These are phyloP conservation scores for Priapulus caudatus DNA, from an alignment of 2,888 invertebrate species.

Conservation along the genomic window DNA sequence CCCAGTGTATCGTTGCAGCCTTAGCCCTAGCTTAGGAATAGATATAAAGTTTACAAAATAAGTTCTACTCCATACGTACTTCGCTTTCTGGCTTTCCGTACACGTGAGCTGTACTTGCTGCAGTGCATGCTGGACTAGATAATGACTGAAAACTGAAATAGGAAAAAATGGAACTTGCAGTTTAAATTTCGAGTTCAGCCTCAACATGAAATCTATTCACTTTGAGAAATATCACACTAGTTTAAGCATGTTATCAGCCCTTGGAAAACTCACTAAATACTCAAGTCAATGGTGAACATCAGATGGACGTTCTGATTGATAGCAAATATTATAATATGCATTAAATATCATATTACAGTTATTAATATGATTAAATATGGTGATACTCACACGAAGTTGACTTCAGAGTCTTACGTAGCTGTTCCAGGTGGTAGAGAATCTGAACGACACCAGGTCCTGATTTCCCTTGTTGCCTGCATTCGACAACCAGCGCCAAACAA, in stretches of 20 bases:
- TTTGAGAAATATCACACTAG: background rate
- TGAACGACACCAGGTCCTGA: slow-evolving; percentile 50
- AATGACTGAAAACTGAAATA: slow-evolving; percentile 70
- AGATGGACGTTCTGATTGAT: too few species aligned
- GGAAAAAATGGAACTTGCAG: slow-evolving; percentile 21
- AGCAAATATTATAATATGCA: too few species aligned
- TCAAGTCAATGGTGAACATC: too few species aligned
- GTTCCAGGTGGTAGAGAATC: slow-evolving; percentile 81
- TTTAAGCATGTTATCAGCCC: too few species aligned
- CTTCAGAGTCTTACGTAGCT: slow-evolving; percentile 50
- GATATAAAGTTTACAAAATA: too few species aligned
- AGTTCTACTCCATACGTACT: slow-evolving; percentile 48
- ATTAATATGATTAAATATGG: too few species aligned
- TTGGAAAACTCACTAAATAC: too few species aligned
- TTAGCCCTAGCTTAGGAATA: too few species aligned
- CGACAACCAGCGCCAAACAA: background rate
- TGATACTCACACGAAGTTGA: slow-evolving; percentile 7
- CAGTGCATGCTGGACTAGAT: slow-evolving; percentile 79
- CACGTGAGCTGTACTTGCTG: slow-evolving; percentile 75
- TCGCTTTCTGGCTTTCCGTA: slow-evolving; percentile 75
- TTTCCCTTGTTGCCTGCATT: slow-evolving; percentile 20
- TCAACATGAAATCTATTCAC: background rate
- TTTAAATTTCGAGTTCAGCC: background rate
- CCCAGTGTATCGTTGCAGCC: too few species aligned
- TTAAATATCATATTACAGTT: too few species aligned